phyloP scores from a whole-genome alignment of 2,797 vertebrate genomes.

The Babyrousa celebensis region DNA sequence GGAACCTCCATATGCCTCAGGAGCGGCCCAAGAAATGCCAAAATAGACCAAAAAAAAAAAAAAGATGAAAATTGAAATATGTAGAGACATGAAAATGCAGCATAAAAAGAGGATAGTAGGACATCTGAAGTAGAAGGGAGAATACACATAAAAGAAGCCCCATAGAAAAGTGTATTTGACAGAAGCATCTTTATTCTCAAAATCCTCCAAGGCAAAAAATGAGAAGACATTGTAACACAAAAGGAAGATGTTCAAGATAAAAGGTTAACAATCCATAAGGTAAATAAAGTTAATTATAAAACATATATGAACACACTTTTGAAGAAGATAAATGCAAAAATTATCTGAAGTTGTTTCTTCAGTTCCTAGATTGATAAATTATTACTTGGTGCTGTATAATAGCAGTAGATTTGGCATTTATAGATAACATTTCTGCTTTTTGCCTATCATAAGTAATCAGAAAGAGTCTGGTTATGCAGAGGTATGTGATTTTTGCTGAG shows the following conservation, averaged over 20 bases:
- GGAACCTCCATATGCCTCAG: no score
- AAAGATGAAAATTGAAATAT: slow-evolving; percentile 17
- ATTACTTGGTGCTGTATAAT: slow-evolving; percentile 56
- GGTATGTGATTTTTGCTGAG: slow-evolving; percentile 34
- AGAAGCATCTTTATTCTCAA: slow-evolving; percentile 7
- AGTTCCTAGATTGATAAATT: slow-evolving; percentile 58
- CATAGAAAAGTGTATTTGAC: not conserved
- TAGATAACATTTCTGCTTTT: slow-evolving; percentile 53
- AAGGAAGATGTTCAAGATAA: slow-evolving; percentile 1
- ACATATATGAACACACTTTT: slow-evolving; percentile 42
- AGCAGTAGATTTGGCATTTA: slow-evolving; percentile 51
- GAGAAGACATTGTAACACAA: not conserved
- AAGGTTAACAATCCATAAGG: not conserved
- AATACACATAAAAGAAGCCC: not conserved
- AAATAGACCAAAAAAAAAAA: not conserved
- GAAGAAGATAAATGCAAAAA: slow-evolving; percentile 53
- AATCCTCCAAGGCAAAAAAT: slow-evolving; percentile 17
- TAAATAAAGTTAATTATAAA: slow-evolving; percentile 30
- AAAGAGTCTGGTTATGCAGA: not conserved
- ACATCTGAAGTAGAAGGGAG: not conserved
- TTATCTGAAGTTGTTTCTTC: not conserved
- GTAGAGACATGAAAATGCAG: not conserved
- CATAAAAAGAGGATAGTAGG: not conserved
- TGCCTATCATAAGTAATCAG: not conserved
- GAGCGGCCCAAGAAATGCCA: no score